Evolutionary conservation across 2,113 vertebrate genomes (phyloP), one percentile per base, ranked within the genome.

Genomic region (Eublepharis macularius): DNA sequence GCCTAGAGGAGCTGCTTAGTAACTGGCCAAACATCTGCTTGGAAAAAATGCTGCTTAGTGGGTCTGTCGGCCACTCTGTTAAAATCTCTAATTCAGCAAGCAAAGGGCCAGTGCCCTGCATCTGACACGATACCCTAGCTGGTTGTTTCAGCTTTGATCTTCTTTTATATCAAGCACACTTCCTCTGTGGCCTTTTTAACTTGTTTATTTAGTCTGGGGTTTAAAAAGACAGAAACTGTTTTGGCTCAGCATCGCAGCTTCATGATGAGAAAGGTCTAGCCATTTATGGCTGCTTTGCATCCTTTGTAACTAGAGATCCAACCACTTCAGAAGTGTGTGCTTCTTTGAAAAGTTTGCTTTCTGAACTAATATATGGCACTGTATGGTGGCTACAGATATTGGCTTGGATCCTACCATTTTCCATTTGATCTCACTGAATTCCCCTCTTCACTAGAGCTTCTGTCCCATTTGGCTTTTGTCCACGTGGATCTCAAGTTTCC

Each of bases 161-260:
- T 29, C 9, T 86, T 4, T 82, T 90, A 80, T 26, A 17, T 41
- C 75, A 79, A 45, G n/a, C 51, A 87, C 36, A 41, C 5, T 49
- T 21, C 81, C 82, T 70, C 29, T 81, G 54, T 57, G n/a, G 41
- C n/a, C n/a, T 63, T 34, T 32, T 49, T 79, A 4, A 24, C 54
- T 57, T 57, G 54, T 57, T 65, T 11, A 9, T 80, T 69, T 69
- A 69, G 66, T 69, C 66, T 69, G 41, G 43, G 17, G 24, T 87
- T 80, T 34, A 34, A 88, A 87, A 91, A 89, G 65, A 90, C 70
- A 89, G 32, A 83, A 93, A 86, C 47, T 76, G 34, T 88, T 91
- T 63, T 63, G 60, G 9, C 60, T 63, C 24, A 63, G 60, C 60
- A 63, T 63, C 11, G 7, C 19, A 83, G 32, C 69, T 90, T 87